Percentiles rank a stretch among this genome's conserved stretches.
These are phyloP conservation scores for Tenrec ecaudatus DNA, from an alignment of 2,113 vertebrate genomes.

Conservation along the genomic window DNA sequence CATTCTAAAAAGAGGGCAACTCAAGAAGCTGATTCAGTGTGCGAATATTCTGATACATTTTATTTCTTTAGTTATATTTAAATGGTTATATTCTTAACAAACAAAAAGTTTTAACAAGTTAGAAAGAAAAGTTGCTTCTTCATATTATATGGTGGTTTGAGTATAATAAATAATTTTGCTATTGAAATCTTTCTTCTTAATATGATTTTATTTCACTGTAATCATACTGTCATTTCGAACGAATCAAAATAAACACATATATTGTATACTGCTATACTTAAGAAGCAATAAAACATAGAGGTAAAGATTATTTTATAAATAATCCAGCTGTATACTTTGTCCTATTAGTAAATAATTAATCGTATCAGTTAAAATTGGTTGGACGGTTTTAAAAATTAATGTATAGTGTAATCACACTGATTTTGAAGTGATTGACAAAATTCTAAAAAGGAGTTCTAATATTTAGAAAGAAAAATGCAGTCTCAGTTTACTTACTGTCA, in stretches of 20 bases:
- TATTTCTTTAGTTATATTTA: background rate
- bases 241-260: background rate
- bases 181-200: background rate
- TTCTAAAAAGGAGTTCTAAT: slow-evolving; percentile 43
- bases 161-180: background rate
- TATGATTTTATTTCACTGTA: background rate
- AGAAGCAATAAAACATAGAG: slow-evolving; percentile 49
- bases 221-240: background rate
- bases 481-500: slow-evolving; percentile 40
- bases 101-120: slow-evolving; percentile 10
- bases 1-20: slow-evolving; percentile 22
- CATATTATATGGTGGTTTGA: background rate
- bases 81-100: slow-evolving; percentile 47
- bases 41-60: background rate
- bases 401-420: background rate
- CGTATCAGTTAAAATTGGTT: slow-evolving; percentile 16
- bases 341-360: slow-evolving; percentile 6
- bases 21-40: background rate
- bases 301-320: slow-evolving; percentile 39
- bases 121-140: slow-evolving; percentile 54
- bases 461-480: slow-evolving; percentile 50
- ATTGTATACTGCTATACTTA: background rate
- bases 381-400: slow-evolving; percentile 50
- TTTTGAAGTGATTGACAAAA: slow-evolving; percentile 55
- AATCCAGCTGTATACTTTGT: background rate